These are phyloP conservation scores for Acrocephalus scirpaceus DNA, from an alignment of 2,797 vertebrate genomes.

Conservation along the genomic window DNA sequence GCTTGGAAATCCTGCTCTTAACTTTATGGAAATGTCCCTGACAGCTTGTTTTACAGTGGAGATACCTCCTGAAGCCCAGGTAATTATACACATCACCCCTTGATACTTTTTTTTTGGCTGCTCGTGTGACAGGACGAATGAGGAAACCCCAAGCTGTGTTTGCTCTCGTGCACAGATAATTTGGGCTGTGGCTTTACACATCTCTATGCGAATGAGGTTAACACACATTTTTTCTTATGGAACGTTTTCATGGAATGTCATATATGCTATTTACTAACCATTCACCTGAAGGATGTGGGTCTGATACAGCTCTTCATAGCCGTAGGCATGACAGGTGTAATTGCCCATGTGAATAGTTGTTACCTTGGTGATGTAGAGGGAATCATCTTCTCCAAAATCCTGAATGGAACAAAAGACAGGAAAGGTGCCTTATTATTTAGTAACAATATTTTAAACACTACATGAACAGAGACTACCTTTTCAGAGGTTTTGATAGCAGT, in stretches of 20 bases:
- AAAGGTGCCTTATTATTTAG: background rate
- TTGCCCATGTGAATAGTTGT: slow-evolving; percentile 98
- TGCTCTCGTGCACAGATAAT: accelerated
- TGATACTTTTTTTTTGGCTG: background rate
- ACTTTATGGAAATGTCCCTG: background rate
- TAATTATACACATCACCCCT: accelerated
- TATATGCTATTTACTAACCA: slow-evolving; percentile 91
- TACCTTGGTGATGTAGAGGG: slow-evolving; percentile 97
- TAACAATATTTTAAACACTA: background rate
- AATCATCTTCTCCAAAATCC: slow-evolving; percentile 97
- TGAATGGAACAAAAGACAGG: slow-evolving; percentile 71
- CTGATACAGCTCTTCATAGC: slow-evolving; percentile 92
- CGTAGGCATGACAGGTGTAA: slow-evolving; percentile 96
- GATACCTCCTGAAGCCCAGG: background rate
- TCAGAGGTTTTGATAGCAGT: background rate
- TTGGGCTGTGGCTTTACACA: background rate
- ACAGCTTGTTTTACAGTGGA: background rate
- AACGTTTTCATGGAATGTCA: slow-evolving; percentile 59
- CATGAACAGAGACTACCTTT: background rate
- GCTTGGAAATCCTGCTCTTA: background rate
- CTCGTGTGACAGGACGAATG: accelerated
- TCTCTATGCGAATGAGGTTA: background rate
- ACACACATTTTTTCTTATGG: background rate
- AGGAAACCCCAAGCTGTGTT: accelerated
- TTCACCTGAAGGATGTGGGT: slow-evolving; percentile 99